Base-by-base conservation (phyloP, 2,797 vertebrate species). In the Scolopax bukidnonensis region DNA sequence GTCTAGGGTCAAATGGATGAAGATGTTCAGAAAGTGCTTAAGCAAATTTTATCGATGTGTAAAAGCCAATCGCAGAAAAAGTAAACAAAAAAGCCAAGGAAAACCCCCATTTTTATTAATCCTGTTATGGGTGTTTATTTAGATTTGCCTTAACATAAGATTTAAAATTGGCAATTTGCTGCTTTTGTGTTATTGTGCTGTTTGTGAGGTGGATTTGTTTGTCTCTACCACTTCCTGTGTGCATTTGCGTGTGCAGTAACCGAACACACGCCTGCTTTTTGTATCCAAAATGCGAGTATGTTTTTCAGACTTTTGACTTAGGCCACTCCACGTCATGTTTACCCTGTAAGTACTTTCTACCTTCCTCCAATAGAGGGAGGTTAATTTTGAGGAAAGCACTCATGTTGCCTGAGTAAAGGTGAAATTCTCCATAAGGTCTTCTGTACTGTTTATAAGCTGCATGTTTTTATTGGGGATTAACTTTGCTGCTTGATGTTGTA, bases 1-100 rank as follows among this genome's bases (percentile, higher is more conserved):
- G 5, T 95, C 59, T 97, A 99, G 99, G 99, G 99, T 97, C 99
- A 99, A 96, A 99, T 99, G 99, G 99, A 99, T 97, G 99, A 99
- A 98, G 99, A 99, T 47, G 99, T 99, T 76, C 99, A 99, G 97
- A 99, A 99, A 97, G 99, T 99, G 81, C 98, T 99, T 96, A 99
- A 99, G 96, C 99, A 99, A 95, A 99, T 99, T 89, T 98, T 99
- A 74, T 99, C 99, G 10, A 99, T 99, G 99, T 99, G 99, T 97
- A 99, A 99, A 98, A 98, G 98, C 98, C 99, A 99, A 90, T 98
- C 98, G 53, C 98, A 98, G 96, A 98, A 99, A 95, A 99, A 99
- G 97, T 99, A 84, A 94, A 94, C 21, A 80, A 73, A 87, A 83
- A 81, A 15, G 36, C 84, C 98, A 98, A 95, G 60, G 25, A 63